Evolutionary conservation across 1,140 invertebrate species (phyloP), one percentile per base, ranked within the genome.

Genomic region (Tribolium madens): DNA sequence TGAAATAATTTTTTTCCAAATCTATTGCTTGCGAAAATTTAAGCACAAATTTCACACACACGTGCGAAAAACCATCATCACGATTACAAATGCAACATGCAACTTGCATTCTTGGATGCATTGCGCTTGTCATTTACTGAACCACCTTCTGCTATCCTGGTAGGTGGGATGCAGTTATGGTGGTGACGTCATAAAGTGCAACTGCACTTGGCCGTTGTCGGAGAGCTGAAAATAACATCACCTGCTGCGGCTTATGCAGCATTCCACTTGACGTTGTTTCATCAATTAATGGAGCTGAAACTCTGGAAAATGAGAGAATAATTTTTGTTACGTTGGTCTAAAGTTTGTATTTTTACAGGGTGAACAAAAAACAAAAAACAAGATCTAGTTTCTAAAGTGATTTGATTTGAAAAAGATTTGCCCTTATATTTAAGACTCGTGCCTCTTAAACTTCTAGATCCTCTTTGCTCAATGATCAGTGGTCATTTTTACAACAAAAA

Each of bases 61-160:
- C 57, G n/a, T n/a, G n/a, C n/a, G n/a, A n/a, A n/a, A n/a, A n/a
- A n/a, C n/a, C n/a, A n/a, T n/a, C n/a, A n/a, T n/a, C n/a, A n/a
- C n/a, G 57, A 64, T 31, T 64, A 26, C 57, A 64, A 18, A 17
- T 69, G 64, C 64, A 69, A 64, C 17, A 36, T 15, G 46, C 57
- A 15, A 71, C 3, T 15, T 71, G 68, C 68, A 71, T 64, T 64
- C 5, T 14, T 64, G 57, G 14, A 64, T 64, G 57, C 57, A 64
- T 26, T 64, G 57, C 76, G 64, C 73, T 47, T 64, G 73, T 71
- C 47, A 15, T 31, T 17, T 21, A 42, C 31, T 17, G 50, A 64
- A 52, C 53, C 71, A 53, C 71, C 53, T 81, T 77, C 77, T 81
- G 79, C 68, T 79, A 76, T 81, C 79, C 79, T 81, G 79, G 47